phyloP scores from a whole-genome alignment of 1,140 invertebrate species.

The Globodera rostochiensis region DNA sequence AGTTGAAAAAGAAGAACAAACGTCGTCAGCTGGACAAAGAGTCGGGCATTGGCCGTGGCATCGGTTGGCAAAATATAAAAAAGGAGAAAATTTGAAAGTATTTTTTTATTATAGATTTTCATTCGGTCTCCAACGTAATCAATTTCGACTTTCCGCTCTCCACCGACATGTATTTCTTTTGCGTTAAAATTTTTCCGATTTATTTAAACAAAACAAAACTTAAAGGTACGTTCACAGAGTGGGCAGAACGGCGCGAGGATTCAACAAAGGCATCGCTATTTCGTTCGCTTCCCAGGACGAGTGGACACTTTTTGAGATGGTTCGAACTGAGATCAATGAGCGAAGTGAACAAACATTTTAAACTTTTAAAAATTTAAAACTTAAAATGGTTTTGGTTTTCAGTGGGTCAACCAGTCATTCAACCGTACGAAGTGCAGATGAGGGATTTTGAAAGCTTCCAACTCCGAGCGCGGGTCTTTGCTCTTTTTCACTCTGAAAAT shows the following conservation, averaged over 20 bases:
- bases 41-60: constrained; percentile 89
- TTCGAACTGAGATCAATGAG: constrained; percentile 75
- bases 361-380: no score
- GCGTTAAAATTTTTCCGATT: constrained; percentile 74
- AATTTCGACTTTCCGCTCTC: constrained; percentile 95
- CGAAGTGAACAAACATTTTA: constrained; percentile 43
- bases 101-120: constrained; percentile 76
- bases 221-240: constrained; percentile 30
- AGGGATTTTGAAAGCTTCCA: constrained; percentile 92
- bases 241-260: constrained; percentile 81
- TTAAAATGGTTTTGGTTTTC: constrained; percentile 34
- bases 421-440: constrained; percentile 88
- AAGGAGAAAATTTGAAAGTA: neutral
- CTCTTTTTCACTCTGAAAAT: constrained; percentile 31
- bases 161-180: constrained; percentile 73
- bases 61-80: constrained; percentile 66
- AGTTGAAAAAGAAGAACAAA: constrained; percentile 71
- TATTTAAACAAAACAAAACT: neutral
- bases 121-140: constrained; percentile 92
- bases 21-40: constrained; percentile 76
- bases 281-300: constrained; percentile 88
- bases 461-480: constrained; percentile 77
- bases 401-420: constrained; percentile 69
- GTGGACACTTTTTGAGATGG: constrained; percentile 75
- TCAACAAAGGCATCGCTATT: constrained; percentile 87